Evolutionary conservation across 2,797 vertebrate species (phyloP).

Genomic region (Malacoctenus gilli): DNA sequence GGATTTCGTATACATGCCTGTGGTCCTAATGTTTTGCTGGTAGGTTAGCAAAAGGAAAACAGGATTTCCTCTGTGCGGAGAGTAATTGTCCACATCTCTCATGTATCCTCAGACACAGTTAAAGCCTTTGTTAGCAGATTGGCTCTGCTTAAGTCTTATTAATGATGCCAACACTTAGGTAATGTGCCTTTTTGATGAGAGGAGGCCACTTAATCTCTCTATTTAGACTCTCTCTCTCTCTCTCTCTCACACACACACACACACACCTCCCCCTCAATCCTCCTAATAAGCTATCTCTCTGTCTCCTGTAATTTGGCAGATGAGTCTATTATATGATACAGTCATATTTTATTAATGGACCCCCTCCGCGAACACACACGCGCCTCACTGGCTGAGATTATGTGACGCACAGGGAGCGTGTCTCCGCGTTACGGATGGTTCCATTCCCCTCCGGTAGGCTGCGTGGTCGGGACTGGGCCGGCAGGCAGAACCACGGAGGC

Average conservation of each 20-base stretch:
- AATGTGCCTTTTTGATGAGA: constrained; percentile 77
- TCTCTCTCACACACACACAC: constrained; percentile 17
- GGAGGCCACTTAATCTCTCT: constrained; percentile 75
- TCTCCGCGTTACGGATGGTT: constrained; percentile 70
- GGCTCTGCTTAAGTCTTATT: constrained; percentile 70
- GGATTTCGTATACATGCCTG: too few species aligned
- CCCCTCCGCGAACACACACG: constrained; percentile 73
- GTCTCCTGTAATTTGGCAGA: constrained; percentile 82
- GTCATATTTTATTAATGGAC: constrained; percentile 83
- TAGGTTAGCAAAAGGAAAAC: constrained; percentile 22
- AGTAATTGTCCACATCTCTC: constrained; percentile 54
- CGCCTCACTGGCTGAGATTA: constrained; percentile 75
- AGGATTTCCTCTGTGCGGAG: constrained; percentile 32
- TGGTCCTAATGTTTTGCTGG: constrained; percentile 9
- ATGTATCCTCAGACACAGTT: constrained; percentile 61
- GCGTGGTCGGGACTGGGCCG: constrained; percentile 46
- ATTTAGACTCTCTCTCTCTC: constrained; percentile 62
- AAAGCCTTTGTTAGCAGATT: constrained; percentile 71
- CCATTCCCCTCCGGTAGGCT: constrained; percentile 55
- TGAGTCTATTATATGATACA: constrained; percentile 80
- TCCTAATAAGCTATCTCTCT: constrained; percentile 80
- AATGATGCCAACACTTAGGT: constrained; percentile 77
- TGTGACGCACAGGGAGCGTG: constrained; percentile 68
- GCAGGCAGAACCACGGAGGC: constrained; percentile 61
- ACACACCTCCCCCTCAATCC: constrained; percentile 60